Evolutionary conservation across 2,797 vertebrate genomes (phyloP), one percentile per base, ranked within the genome.

Genomic region (Prionace glauca): DNA sequence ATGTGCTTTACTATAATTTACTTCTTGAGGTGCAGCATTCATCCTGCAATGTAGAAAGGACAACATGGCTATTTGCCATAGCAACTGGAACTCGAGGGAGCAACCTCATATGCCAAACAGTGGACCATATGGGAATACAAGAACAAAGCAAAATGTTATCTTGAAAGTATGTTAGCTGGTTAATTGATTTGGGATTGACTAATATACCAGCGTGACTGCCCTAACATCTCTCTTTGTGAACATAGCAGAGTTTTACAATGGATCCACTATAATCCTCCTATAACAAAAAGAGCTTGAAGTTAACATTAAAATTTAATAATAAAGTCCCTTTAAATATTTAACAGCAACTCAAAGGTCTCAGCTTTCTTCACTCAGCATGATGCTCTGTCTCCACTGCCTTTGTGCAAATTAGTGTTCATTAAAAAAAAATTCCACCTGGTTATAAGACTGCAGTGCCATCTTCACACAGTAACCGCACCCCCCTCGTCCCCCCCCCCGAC

Each of bases 71-170:
- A 77, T 56, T 95, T 95, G 71, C 93, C 93, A 95, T 74, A 71
- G 71, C 93, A 95, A 95, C 93, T n/a, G 24, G 71, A 95, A 56
- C 69, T 60, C 72, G 3, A 69, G 67, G 93, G 93, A 95, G 93
- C 32, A 72, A 95, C 93, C 93, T 95, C 9, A 11, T 95, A 77
- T 41, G 69, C 90, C 90, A 69, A 92, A 92, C 45, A 95, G 77
- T 24, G 26, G 69, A 77, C 93, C 50, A 95, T 95, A n/a, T 60
- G 93, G 69, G 93, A 77, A 45, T 72, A 95, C 93, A 95, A 50
- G 45, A 95, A 95, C 93, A 95, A 95, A 95, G 93, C 93, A 77
- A 95, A 95, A 77, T 77, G 69, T 72, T 77, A 95, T 95, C 45
- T 24, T 95, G 69, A 56, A 77, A 56, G 14, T 72, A 77, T 95